Evolutionary conservation across 2,888 invertebrate genomes (phyloP).

Genomic region (Tiphia femorata): DNA sequence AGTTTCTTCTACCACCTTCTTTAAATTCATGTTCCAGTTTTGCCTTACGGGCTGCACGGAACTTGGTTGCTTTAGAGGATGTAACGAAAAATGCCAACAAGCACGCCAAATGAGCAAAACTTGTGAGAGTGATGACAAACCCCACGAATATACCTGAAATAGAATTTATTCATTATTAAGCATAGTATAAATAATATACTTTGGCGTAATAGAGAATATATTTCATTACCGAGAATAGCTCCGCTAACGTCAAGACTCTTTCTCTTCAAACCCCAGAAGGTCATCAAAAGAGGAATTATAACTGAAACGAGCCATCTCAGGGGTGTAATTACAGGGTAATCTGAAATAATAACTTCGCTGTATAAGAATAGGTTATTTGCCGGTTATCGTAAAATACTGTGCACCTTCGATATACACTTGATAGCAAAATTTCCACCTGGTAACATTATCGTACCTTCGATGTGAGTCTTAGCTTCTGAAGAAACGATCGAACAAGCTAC

Average conservation of each 20-base stretch:
- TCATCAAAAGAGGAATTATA: constrained; percentile 76
- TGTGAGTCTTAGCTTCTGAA: constrained; percentile 71
- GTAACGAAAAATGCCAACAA: constrained; percentile 84
- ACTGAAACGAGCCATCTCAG: constrained; percentile 77
- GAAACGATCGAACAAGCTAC: constrained; percentile 76
- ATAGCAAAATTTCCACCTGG: constrained; percentile 7
- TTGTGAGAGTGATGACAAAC: constrained; percentile 82
- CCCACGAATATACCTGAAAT: constrained; percentile 78
- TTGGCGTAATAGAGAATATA: no score
- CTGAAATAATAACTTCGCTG: constrained; percentile 65
- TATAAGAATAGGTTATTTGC: constrained; percentile 1
- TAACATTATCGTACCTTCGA: constrained; percentile 44
- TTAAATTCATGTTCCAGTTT: constrained; percentile 83
- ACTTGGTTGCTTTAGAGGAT: constrained; percentile 86
- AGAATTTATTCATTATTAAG: neutral
- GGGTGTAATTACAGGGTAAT: constrained; percentile 74
- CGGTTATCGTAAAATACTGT: neutral
- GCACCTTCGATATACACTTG: constrained; percentile 3
- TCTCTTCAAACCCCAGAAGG: constrained; percentile 77
- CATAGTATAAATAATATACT: neutral
- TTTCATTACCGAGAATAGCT: constrained; percentile 73
- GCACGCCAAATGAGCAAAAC: constrained; percentile 80
- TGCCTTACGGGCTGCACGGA: constrained; percentile 75
- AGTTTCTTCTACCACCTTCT: constrained; percentile 89
- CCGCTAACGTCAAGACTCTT: constrained; percentile 80